Evolutionary conservation across 2,113 vertebrate genomes (phyloP), one percentile per base, ranked within the genome.

Genomic region (Bufo gargarizans): DNA sequence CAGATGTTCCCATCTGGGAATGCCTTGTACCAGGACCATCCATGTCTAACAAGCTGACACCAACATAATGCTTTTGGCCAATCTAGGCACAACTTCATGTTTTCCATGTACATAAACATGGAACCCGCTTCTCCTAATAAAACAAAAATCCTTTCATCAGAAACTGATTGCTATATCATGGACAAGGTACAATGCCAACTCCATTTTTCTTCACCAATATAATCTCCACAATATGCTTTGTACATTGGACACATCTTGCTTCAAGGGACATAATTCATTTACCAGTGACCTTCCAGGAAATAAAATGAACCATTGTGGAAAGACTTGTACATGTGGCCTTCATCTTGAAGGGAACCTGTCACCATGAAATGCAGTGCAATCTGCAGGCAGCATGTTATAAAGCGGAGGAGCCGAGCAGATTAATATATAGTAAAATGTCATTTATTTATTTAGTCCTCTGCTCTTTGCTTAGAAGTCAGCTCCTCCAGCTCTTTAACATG

Each of bases 1-100:
- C 77, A 79, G 77, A 55, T 78, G 77, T 78, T 78, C 77, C 50
- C 49, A 78, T 78, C 50, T 58, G 77, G 53, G 58, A 79, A 56
- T 6, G n/a, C 50, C 77, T 33, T 58, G 33, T 79, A 16, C 53
- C 49, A 14, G 50, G 77, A 78, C 50, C 55, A 78, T 78, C 49
- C 49, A 1, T 22, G 50, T n/a, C 77, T 55, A 55, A 78, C 47
- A 78, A 78, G 74, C 47, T 20, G n/a, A 19, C 45, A 47, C 49
- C 77, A 78, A 19, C 10, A 22, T 22, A 78, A 78, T 78, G 8
- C 50, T 56, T 78, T 78, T n/a, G 55, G 49, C 77, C 50, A 55
- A 22, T 20, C 77, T n/a, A 78, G 19, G 49, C 19, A 55, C 50
- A 56, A 53, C 77, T 55, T 45, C 13, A 4, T 45, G 69, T 72